Percentiles rank a stretch among this genome's conserved stretches.
These are phyloP conservation scores for Monoplex corrugatus DNA, from an alignment of 2,888 invertebrate species.

Conservation along the genomic window DNA sequence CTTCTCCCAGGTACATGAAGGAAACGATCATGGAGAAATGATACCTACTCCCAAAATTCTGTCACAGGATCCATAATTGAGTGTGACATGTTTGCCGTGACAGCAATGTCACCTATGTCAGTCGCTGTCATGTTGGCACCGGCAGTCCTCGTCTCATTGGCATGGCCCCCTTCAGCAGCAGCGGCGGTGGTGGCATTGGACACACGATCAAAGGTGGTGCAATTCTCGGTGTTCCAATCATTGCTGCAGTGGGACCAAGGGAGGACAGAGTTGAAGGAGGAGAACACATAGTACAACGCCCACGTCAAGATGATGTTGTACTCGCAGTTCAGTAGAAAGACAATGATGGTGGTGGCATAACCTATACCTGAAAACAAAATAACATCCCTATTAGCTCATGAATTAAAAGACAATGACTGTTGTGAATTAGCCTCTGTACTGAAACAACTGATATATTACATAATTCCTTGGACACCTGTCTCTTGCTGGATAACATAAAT, in stretches of 20 bases:
- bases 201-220: constrained; percentile 56
- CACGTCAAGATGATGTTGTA: constrained; percentile 90
- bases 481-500: too few species aligned
- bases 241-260: constrained; percentile 92
- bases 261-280: constrained; percentile 86
- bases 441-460: too few species aligned
- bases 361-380: constrained; percentile 85
- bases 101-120: constrained; percentile 33
- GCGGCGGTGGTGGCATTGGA: constrained; percentile 13
- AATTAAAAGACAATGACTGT: too few species aligned
- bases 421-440: too few species aligned
- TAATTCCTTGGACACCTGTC: too few species aligned
- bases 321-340: constrained; percentile 77
- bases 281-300: constrained; percentile 90
- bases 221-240: constrained; percentile 88
- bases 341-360: constrained; percentile 81
- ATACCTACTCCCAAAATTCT: constrained; percentile 84
- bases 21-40: constrained; percentile 30
- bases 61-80: constrained; percentile 81
- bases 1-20: constrained; percentile 10
- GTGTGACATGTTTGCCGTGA: constrained; percentile 44
- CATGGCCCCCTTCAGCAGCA: constrained; percentile 56
- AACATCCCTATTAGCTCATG: too few species aligned
- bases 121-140: background rate
- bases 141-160: constrained; percentile 47